Percentiles rank a stretch among this genome's conserved stretches.
Conservation (phyloP, 1,140 invertebrate genomes). For the Caerostris extrusa region DNA sequence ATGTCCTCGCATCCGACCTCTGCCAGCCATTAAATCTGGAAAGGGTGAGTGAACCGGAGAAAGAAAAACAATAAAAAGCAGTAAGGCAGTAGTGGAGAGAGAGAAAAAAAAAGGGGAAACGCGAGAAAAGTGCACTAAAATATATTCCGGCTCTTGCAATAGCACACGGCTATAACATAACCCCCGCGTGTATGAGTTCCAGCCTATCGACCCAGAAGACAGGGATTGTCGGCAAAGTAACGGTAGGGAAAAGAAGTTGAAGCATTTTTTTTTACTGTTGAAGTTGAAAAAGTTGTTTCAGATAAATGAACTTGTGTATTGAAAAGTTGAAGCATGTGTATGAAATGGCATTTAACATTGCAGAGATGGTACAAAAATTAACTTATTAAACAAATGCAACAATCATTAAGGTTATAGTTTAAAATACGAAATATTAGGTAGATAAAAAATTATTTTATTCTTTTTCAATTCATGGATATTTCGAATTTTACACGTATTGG, state of each 20-base stretch:
- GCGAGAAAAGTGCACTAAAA: slow-evolving; percentile 45
- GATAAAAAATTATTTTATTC: no score
- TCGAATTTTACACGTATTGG: no score
- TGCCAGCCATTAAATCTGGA: slow-evolving; percentile 25
- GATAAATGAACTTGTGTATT: no score
- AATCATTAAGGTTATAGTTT: no score
- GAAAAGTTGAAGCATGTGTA: no score
- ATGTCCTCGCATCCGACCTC: slow-evolving; percentile 25
- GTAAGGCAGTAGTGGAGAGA: neutral
- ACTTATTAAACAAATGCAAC: no score
- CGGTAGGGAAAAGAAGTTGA: neutral
- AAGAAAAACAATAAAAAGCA: slow-evolving; percentile 48
- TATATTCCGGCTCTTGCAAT: slow-evolving; percentile 16
- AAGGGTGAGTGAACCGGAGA: slow-evolving; percentile 25
- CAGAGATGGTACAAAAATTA: no score
- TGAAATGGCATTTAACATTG: no score
- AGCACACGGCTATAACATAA: slow-evolving; percentile 3
- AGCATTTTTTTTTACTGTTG: neutral
- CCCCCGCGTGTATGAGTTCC: neutral
- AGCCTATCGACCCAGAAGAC: neutral
- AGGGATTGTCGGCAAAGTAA: neutral
- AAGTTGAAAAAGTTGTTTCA: neutral
- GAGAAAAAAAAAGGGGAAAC: neutral
- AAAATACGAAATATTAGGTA: no score
- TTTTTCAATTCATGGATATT: no score